Percentiles rank a stretch among this genome's conserved stretches.
Evolutionary conservation across 2,113 vertebrate genomes (phyloP).

Genomic region (Leiothrix lutea): DNA sequence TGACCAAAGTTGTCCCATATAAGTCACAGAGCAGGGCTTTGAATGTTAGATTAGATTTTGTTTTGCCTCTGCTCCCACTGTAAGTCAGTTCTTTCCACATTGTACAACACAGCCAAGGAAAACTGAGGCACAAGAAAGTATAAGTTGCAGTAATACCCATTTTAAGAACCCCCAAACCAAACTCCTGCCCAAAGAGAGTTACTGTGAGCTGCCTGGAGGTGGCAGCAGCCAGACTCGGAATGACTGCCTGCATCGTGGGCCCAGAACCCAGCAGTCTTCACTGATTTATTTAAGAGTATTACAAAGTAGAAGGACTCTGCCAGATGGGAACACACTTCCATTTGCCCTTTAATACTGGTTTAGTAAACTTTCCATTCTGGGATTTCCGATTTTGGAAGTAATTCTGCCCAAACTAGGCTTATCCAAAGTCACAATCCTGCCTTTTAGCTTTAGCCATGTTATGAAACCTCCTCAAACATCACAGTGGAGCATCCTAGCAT

Average conservation of each 20-base stretch:
- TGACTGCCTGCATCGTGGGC: fast-evolving
- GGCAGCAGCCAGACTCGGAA: background rate
- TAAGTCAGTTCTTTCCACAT: background rate
- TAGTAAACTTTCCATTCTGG: background rate
- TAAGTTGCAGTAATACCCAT: fast-evolving
- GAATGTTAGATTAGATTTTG: background rate
- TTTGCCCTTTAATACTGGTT: background rate
- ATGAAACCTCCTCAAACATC: background rate
- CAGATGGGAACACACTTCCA: background rate
- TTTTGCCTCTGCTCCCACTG: background rate
- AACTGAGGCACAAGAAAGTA: background rate
- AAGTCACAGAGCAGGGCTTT: background rate
- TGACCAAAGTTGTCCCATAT: background rate
- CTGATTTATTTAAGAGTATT: background rate
- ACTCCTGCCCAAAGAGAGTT: background rate
- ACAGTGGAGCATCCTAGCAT: no score
- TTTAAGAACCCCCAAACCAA: background rate
- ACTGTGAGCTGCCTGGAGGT: background rate
- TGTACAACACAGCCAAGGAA: background rate
- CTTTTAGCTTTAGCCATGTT: background rate
- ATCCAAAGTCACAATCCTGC: background rate
- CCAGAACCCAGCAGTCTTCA: background rate
- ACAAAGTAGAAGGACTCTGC: background rate
- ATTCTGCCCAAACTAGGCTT: background rate
- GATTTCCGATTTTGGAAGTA: background rate